A percentile compares a stretch with the other conserved stretches of the same genome.
Conservation (phyloP, 2,888 invertebrate genomes). For the Rhagium mordax region DNA sequence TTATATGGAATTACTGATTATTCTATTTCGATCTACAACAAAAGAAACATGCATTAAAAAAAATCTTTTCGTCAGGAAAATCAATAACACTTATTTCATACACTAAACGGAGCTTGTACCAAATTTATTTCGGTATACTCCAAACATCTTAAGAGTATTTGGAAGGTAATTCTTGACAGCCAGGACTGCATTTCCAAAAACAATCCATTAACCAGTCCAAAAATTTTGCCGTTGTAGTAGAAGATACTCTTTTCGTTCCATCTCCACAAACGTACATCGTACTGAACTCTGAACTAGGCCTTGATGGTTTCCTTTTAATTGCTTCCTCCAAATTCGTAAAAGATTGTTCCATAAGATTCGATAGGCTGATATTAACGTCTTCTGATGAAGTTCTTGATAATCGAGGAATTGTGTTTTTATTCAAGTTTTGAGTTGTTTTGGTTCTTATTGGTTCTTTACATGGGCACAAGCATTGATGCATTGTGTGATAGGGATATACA, state of each 20-base stretch:
- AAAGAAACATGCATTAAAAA: not conserved
- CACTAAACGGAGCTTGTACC: not conserved
- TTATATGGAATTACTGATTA: no score
- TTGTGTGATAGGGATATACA: not conserved
- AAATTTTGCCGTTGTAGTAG: slow-evolving; percentile 36
- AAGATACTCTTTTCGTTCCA: slow-evolving; percentile 20
- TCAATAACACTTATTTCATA: not conserved
- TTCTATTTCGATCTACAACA: not conserved
- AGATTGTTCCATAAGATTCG: slow-evolving; percentile 3
- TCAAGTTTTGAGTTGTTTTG: not conserved
- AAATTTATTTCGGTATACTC: not conserved
- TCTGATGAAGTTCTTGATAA: slow-evolving; percentile 25
- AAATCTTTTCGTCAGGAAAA: not conserved
- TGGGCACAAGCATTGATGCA: not conserved
- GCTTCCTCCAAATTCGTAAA: slow-evolving; percentile 25
- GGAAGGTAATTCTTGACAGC: slow-evolving; percentile 49
- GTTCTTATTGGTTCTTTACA: not conserved
- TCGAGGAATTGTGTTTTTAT: not conserved
- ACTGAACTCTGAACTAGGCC: slow-evolving; percentile 31
- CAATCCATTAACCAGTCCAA: slow-evolving; percentile 49
- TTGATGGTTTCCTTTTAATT: not conserved
- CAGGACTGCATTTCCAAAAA: slow-evolving; percentile 53
- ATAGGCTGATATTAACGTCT: slow-evolving; percentile 34
- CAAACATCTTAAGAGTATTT: slow-evolving; percentile 8
- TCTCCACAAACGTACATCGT: slow-evolving; percentile 35